A percentile compares a stretch with the other conserved stretches of the same genome.
phyloP scores from a whole-genome alignment of 2,113 vertebrate species.

The Nibea coibor region DNA sequence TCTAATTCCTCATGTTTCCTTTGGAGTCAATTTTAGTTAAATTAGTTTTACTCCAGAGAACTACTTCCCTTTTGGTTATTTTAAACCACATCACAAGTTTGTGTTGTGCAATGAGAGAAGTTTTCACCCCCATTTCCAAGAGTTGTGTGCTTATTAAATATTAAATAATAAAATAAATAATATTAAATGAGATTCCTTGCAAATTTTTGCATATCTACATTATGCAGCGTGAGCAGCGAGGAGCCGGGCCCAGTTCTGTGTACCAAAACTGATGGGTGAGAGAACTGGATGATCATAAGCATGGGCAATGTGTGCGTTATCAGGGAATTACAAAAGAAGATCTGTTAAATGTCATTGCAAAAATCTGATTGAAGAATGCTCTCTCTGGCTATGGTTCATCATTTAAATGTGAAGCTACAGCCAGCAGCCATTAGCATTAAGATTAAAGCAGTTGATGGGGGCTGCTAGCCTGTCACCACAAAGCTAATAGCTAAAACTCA shows the following conservation, averaged over 20 bases:
- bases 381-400: background rate
- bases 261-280: conserved; percentile 1
- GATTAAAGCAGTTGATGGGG: background rate
- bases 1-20: conserved; percentile 26
- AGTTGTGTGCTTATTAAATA: conserved; percentile 60
- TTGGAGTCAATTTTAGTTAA: conserved; percentile 16
- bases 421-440: background rate
- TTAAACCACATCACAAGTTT: conserved; percentile 49
- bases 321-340: background rate
- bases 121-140: conserved; percentile 42
- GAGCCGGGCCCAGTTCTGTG: conserved; percentile 7
- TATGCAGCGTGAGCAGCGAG: conserved; percentile 31
- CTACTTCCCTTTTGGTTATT: conserved; percentile 14
- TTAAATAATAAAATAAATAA: too few species aligned
- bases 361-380: background rate
- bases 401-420: background rate
- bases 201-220: conserved; percentile 40
- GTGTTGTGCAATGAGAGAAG: conserved; percentile 34
- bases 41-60: conserved; percentile 25
- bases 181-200: conserved; percentile 51
- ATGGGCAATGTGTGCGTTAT: too few species aligned
- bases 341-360: background rate
- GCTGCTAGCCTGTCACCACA: background rate
- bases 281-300: background rate
- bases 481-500: background rate